Base-by-base conservation (phyloP, 2,888 invertebrate species). In the Thymelicus acteon region DNA sequence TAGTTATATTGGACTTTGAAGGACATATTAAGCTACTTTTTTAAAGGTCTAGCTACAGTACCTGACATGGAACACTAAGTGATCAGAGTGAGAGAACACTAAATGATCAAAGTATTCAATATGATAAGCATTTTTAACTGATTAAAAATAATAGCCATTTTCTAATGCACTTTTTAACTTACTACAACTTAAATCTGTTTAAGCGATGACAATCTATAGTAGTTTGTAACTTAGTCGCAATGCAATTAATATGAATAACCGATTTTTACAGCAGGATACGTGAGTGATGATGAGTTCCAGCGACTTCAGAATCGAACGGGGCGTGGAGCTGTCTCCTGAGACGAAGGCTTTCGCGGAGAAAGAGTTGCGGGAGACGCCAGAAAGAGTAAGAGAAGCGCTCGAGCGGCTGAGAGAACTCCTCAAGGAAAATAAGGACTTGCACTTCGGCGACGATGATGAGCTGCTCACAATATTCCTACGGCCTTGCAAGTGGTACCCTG, bases 401-500 rank as follows among this genome's bases (percentile, higher is more conserved):
- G 94, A 95, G 76, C 92, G 95, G 74, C 89, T 97, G 4, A 89
- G 95, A 62, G 95, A 95, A 78, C 86, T 96, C 13, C 86, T 97
- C n/a, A 95, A 95, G 75, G 96, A 96, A 78, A 95, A 95, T 76
- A 94, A 95, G 62, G 96, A 96, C 73, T 82, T 97, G 68, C 92
- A 95, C 82, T 97, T 91, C 80, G 95, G 95, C 72, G 97, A 97
- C 57, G 97, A 97, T 77, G 97, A 97, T 77, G 97, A 97, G 47
- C 95, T 96, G 58, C 94, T 98, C 10, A 92, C 95, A n/a, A 96
- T 97, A 74, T 97, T 97, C 83, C 91, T 98, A 71, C 95, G 98
- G 72, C 97, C 97, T 39, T 96, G 96, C 89, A 97, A 98, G 86
- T 98, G 95, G 92, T 97, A 97, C 79, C 96, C 97, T 0, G 95